Conservation (phyloP, 2,888 invertebrate species). For the Conops quadrifasciatus region DNA sequence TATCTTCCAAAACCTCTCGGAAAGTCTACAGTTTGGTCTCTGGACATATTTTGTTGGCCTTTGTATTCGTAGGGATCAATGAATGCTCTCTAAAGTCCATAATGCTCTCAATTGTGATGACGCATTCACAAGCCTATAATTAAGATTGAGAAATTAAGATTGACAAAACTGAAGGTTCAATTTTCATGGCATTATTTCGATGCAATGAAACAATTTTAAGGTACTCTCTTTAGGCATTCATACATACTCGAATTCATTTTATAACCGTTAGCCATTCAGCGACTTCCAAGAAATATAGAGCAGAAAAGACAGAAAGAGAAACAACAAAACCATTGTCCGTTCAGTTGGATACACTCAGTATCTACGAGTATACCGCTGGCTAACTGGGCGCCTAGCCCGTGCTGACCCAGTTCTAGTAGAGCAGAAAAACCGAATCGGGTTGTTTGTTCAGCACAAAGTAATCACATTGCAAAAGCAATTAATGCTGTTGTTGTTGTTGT, state of each 20-base stretch:
- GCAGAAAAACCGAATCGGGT: slow-evolving; percentile 9
- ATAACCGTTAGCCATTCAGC: slow-evolving; percentile 1
- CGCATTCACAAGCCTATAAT: too few relatives aligned
- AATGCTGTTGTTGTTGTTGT: slow-evolving; percentile 15
- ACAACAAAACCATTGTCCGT: background rate
- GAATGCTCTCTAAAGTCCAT: too few relatives aligned
- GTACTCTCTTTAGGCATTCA: background rate
- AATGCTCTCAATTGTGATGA: too few relatives aligned
- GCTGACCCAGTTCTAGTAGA: slow-evolving; percentile 22
- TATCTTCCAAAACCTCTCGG: too few relatives aligned
- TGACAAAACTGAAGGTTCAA: slow-evolving; percentile 7
- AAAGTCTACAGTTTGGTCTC: too few relatives aligned
- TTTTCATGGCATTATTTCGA: slow-evolving; percentile 6
- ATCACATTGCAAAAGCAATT: slow-evolving; percentile 23
- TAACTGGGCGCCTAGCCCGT: too few relatives aligned
- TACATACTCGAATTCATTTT: background rate
- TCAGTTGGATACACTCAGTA: too few relatives aligned
- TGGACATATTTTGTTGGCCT: too few relatives aligned
- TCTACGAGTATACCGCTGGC: too few relatives aligned
- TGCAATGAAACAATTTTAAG: background rate
- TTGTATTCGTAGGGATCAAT: too few relatives aligned
- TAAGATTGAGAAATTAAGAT: background rate
- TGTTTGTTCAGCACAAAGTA: background rate
- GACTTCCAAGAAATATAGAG: slow-evolving; percentile 7
- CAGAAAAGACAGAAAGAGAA: background rate